Evolutionary conservation across 2,888 invertebrate species (phyloP), one percentile per base, ranked within the genome.

Genomic region (Andrena bucephala): DNA sequence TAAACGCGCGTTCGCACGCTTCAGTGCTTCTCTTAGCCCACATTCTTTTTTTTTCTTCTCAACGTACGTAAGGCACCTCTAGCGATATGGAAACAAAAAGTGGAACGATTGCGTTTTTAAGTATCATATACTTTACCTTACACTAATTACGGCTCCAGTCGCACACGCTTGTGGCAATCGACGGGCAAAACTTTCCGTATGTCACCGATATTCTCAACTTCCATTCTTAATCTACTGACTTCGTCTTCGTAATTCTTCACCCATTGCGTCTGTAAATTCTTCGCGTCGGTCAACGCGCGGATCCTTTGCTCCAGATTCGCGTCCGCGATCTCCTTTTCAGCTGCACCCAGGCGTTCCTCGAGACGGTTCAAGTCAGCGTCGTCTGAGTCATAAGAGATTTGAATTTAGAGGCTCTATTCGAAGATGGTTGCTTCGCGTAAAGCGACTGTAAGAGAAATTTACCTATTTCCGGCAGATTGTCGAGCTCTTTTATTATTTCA

Each of bases 181-280:
- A 95, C 95, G 0, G 99, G 99, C 81, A 99, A 95, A 76, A 97
- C 96, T 72, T 96, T 96, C 1, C 97, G 95, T 88, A 99, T 98
- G 70, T 96, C 96, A 90, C 97, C 96, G 69, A 99, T 96, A 92
- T 98, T 98, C 7, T 96, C 95, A 2, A 99, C 98, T 94, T 99
- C 98, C 1, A 94, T 94, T 84, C 95, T 94, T 13, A 98, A 95
- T 77, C 96, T 94, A 62, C 94, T 95, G 65, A 98, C 95, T 91
- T 98, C 97, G 16, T 96, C 96, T 91, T 97, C 96, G 90, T 98
- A 98, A 89, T 96, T 96, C 81, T 97, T 97, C 89, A 98, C 96
- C 95, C 97, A 96, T 87, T 97, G 96, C 86, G 94, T 94, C 92
- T 95, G 94, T 24, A 92, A 87, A 84, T 93, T 94, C 68, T 94